Evolutionary conservation across 1,140 invertebrate genomes (phyloP).

Genomic region (Onthophagus taurus): DNA sequence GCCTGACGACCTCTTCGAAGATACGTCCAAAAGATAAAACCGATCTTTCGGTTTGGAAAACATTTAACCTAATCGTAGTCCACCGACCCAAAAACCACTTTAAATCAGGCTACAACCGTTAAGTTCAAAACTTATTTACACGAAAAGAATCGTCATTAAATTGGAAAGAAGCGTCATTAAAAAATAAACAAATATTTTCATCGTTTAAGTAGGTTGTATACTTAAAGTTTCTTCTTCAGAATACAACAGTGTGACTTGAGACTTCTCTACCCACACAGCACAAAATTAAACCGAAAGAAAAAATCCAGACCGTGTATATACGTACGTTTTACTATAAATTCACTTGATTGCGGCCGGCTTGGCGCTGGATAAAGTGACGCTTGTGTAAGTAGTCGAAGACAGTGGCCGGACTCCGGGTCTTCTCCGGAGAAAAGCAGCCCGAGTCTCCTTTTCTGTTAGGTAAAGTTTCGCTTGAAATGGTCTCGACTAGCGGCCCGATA

Average conservation of each 20-base stretch:
- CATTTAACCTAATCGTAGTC: slow-evolving; percentile 32
- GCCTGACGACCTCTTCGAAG: slow-evolving; percentile 12
- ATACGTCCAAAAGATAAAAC: slow-evolving; percentile 26
- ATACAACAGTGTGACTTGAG: background rate
- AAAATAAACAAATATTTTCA: too few species aligned
- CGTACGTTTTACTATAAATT: slow-evolving; percentile 16
- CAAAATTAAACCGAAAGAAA: slow-evolving; percentile 18
- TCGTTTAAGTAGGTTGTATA: too few species aligned
- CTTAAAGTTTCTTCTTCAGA: too few species aligned
- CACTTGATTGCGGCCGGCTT: slow-evolving; percentile 22
- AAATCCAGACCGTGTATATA: slow-evolving; percentile 4
- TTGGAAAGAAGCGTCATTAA: too few species aligned
- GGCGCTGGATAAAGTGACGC: slow-evolving; percentile 25
- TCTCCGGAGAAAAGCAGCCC: background rate
- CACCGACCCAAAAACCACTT: slow-evolving; percentile 27
- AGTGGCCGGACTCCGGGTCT: slow-evolving; percentile 20
- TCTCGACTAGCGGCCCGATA: slow-evolving; percentile 20
- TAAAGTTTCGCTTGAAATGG: slow-evolving; percentile 10
- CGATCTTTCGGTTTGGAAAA: slow-evolving; percentile 25
- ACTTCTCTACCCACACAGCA: slow-evolving; percentile 19
- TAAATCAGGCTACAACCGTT: slow-evolving; percentile 15
- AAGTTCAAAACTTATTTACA: too few species aligned
- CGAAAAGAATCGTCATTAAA: slow-evolving; percentile 13
- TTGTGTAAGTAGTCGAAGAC: slow-evolving; percentile 28
- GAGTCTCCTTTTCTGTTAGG: background rate